Evolutionary conservation across 30 jellyfish, hydroid and myxozoan species (phyloP).

Genomic region (Cassiopea andromeda): DNA sequence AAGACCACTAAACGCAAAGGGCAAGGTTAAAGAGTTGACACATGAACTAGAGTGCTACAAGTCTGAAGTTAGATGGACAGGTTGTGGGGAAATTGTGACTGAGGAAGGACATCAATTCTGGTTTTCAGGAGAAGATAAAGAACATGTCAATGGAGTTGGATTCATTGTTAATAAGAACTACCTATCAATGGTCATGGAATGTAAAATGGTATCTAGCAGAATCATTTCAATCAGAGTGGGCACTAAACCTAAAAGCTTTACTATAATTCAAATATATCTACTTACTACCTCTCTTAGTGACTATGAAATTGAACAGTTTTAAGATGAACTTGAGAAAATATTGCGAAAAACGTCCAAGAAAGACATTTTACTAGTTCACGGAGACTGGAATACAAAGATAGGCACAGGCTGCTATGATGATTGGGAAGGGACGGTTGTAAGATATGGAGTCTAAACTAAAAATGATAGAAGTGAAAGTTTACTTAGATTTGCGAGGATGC

Average conservation of each 20-base stretch:
- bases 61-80: constrained; percentile 24
- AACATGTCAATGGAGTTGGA: constrained; percentile 28
- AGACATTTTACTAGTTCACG: constrained; percentile 18
- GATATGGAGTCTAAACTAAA: constrained; percentile 37
- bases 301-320: constrained; percentile 15
- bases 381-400: constrained; percentile 57
- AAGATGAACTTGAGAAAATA: constrained; percentile 21
- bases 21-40: constrained; percentile 15
- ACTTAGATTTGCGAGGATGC: constrained; percentile 18
- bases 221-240: constrained; percentile 22
- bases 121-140: constrained; percentile 20
- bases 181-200: constrained; percentile 17
- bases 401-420: constrained; percentile 55
- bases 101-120: constrained; percentile 47
- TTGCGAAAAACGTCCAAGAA: constrained; percentile 4
- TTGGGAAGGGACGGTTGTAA: constrained; percentile 27
- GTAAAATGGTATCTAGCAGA: constrained; percentile 21
- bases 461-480: constrained; percentile 45
- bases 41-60: constrained; percentile 28
- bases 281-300: constrained; percentile 20
- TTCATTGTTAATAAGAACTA: constrained; percentile 20
- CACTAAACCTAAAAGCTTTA: constrained; percentile 17
- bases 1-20: constrained; percentile 14
- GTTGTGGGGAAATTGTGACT: constrained; percentile 29
- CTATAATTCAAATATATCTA: constrained; percentile 46